Percentiles rank a stretch among this genome's conserved stretches.
Evolutionary conservation across 2,888 invertebrate species (phyloP).

Genomic region (Temnothorax ravouxi): DNA sequence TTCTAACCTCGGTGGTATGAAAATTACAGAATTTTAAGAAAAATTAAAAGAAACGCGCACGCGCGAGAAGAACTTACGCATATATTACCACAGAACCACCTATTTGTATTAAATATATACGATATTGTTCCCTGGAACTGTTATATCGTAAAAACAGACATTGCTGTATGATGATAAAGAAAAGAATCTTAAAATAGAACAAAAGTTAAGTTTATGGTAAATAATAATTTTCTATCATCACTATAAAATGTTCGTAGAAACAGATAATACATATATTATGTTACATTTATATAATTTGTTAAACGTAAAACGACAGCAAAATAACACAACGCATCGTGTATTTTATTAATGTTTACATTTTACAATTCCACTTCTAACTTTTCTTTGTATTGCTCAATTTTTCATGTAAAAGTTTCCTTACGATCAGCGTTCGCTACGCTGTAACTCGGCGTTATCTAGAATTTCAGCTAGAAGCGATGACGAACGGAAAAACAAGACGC

Average conservation of each 20-base stretch:
- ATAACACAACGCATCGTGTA: neutral
- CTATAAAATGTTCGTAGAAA: neutral
- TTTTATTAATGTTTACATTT: neutral
- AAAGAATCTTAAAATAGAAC: neutral
- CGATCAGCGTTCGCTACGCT: neutral
- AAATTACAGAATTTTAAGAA: slow-evolving; percentile 18
- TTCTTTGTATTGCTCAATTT: neutral
- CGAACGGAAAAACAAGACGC: slow-evolving; percentile 43
- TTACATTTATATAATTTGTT: neutral
- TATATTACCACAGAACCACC: neutral
- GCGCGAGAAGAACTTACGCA: neutral
- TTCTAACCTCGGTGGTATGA: neutral
- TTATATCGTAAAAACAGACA: neutral
- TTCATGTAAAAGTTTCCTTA: slow-evolving; percentile 21
- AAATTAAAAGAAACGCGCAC: neutral
- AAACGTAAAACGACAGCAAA: neutral
- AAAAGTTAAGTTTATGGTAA: neutral
- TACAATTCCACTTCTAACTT: neutral
- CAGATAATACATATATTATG: neutral
- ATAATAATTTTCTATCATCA: neutral
- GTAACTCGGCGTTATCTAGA: slow-evolving; percentile 19
- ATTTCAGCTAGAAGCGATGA: slow-evolving; percentile 28
- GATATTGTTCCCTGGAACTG: neutral
- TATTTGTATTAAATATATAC: neutral
- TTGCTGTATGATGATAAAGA: neutral